phyloP scores from a whole-genome alignment of 2,888 invertebrate genomes.

The Campoplex nolae region DNA sequence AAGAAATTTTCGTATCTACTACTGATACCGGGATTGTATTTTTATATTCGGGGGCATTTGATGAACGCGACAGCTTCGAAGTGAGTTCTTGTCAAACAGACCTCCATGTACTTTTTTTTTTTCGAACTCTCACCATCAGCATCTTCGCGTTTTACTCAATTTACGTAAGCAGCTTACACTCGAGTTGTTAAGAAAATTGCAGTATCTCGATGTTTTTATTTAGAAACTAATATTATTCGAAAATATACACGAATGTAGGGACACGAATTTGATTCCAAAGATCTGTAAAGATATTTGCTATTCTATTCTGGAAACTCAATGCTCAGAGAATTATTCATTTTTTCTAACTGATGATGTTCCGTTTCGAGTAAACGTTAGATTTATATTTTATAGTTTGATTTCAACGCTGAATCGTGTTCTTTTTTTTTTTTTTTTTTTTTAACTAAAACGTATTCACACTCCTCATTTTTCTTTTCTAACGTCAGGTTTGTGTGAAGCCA shows the following conservation, averaged over 20 bases:
- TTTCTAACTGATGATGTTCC: no score
- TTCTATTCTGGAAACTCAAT: no score
- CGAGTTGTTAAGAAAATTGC: conserved; percentile 77
- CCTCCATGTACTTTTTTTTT: background rate
- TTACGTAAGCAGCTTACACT: conserved; percentile 79
- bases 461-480: background rate
- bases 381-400: background rate
- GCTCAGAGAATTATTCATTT: background rate
- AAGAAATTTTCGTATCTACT: background rate
- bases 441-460: background rate
- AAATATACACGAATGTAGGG: background rate
- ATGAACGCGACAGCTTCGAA: conserved; percentile 27
- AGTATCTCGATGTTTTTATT: conserved; percentile 61
- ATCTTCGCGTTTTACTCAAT: conserved; percentile 67
- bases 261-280: background rate
- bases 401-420: background rate
- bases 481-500: background rate
- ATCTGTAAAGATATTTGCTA: background rate
- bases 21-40: background rate
- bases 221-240: background rate
- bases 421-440: background rate
- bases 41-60: conserved; percentile 24
- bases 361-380: background rate
- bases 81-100: background rate
- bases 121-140: conserved; percentile 65